Percentiles rank a stretch among this genome's conserved stretches.
Evolutionary conservation across 1,140 invertebrate species (phyloP).

Genomic region (Lepidurus packardi): DNA sequence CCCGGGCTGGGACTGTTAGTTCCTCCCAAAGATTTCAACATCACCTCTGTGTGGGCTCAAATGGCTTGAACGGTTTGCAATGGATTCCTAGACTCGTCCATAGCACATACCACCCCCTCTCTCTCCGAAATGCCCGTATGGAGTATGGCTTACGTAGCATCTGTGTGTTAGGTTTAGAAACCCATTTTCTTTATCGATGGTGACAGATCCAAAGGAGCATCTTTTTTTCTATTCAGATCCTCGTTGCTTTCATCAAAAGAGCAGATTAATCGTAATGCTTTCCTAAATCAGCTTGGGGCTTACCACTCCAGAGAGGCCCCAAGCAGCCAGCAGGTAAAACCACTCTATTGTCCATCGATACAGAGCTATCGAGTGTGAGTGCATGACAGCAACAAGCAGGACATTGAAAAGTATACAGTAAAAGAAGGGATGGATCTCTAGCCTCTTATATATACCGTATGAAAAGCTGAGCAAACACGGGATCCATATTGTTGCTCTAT

Average conservation of each 20-base stretch:
- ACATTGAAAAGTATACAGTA: too few species aligned
- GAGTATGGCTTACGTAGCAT: neutral
- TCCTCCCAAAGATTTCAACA: neutral
- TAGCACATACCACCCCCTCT: neutral
- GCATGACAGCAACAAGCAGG: neutral
- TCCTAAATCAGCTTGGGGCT: constrained; percentile 2
- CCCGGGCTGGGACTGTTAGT: neutral
- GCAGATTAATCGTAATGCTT: neutral
- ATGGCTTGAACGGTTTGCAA: too few species aligned
- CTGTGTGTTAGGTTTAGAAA: neutral
- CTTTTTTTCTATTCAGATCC: neutral
- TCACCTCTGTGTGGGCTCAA: too few species aligned
- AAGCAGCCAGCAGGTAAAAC: neutral
- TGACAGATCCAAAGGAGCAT: neutral
- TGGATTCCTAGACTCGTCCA: neutral
- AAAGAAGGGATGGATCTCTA: neutral
- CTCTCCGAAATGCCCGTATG: neutral
- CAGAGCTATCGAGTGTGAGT: neutral
- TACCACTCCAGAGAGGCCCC: neutral
- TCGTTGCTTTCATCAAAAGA: neutral
- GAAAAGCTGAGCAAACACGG: neutral
- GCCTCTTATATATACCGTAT: neutral
- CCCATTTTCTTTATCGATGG: neutral
- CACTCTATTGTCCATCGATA: constrained; percentile 4
- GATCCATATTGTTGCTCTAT: neutral